A percentile compares a stretch with the other conserved stretches of the same genome.
These are phyloP conservation scores for Charaxes varanes DNA, from an alignment of 1,140 invertebrate species.

Conservation along the genomic window DNA sequence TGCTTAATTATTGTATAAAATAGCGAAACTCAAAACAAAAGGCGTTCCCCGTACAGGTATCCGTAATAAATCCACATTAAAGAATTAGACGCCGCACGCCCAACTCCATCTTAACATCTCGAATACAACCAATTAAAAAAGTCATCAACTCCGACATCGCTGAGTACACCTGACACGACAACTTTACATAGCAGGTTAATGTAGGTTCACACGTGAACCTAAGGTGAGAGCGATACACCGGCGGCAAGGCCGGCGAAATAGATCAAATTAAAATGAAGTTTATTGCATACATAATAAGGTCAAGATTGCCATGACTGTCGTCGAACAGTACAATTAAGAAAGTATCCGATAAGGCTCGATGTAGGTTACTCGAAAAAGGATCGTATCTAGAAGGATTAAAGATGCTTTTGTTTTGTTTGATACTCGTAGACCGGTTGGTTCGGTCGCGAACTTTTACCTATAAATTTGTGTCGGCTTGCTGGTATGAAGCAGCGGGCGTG, in stretches of 20 bases:
- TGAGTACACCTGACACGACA: slow-evolving; percentile 52
- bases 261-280: slow-evolving; percentile 37
- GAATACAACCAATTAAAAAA: slow-evolving; percentile 54
- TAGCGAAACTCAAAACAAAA: slow-evolving; percentile 49
- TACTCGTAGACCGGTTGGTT: slow-evolving; percentile 43
- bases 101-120: slow-evolving; percentile 45
- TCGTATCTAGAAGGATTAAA: slow-evolving; percentile 35
- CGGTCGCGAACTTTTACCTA: slow-evolving; percentile 73
- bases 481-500: slow-evolving; percentile 31
- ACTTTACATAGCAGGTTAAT: slow-evolving; percentile 63
- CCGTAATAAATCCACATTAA: slow-evolving; percentile 57
- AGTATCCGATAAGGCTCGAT: slow-evolving; percentile 60
- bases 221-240: slow-evolving; percentile 69
- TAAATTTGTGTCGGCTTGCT: slow-evolving; percentile 68
- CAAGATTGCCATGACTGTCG: slow-evolving; percentile 35
- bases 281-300: slow-evolving; percentile 43
- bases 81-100: slow-evolving; percentile 54
- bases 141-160: slow-evolving; percentile 37
- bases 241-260: slow-evolving; percentile 59
- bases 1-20: too few relatives aligned
- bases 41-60: slow-evolving; percentile 45
- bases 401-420: slow-evolving; percentile 29
- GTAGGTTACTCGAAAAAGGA: slow-evolving; percentile 33
- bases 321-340: slow-evolving; percentile 66
- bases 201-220: slow-evolving; percentile 68